phyloP scores from a whole-genome alignment of 2,888 invertebrate species.

The Orthonychiurus folsomi region DNA sequence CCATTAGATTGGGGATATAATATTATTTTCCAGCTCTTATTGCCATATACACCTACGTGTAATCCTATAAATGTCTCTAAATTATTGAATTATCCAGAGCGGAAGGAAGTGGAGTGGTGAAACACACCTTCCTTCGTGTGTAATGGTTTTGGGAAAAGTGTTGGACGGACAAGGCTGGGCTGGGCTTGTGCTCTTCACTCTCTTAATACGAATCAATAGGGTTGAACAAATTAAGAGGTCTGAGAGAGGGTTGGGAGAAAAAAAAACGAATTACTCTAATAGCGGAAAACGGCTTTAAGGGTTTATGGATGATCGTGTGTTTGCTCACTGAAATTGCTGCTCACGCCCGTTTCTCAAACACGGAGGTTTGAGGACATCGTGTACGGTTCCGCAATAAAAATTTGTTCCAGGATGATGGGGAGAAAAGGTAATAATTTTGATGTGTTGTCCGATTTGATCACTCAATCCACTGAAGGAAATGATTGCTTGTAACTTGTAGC shows the following conservation, averaged over 20 bases:
- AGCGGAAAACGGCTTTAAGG: slow-evolving; percentile 21
- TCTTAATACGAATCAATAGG: too few relatives aligned
- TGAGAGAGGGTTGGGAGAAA: slow-evolving; percentile 8
- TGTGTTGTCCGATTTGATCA: slow-evolving; percentile 13
- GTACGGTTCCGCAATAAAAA: too few relatives aligned
- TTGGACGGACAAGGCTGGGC: too few relatives aligned
- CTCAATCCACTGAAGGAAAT: background rate
- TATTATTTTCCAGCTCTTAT: too few relatives aligned
- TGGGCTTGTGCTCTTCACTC: too few relatives aligned
- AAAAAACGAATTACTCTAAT: slow-evolving; percentile 36
- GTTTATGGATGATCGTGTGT: slow-evolving; percentile 21
- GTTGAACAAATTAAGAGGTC: background rate
- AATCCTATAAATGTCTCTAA: too few relatives aligned
- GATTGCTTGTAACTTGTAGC: background rate
- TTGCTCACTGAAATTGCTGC: slow-evolving; percentile 36
- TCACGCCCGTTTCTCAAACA: slow-evolving; percentile 40
- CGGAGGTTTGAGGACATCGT: background rate
- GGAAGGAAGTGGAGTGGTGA: too few relatives aligned
- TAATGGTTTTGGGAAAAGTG: too few relatives aligned
- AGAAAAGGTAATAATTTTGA: slow-evolving; percentile 12
- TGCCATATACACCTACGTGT: too few relatives aligned
- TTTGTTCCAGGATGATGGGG: background rate
- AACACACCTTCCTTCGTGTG: too few relatives aligned
- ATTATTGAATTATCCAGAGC: too few relatives aligned
- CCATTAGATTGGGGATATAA: too few relatives aligned